A percentile compares a stretch with the other conserved stretches of the same genome.
phyloP scores from a whole-genome alignment of 2,113 vertebrate species.

The Crocuta crocuta region DNA sequence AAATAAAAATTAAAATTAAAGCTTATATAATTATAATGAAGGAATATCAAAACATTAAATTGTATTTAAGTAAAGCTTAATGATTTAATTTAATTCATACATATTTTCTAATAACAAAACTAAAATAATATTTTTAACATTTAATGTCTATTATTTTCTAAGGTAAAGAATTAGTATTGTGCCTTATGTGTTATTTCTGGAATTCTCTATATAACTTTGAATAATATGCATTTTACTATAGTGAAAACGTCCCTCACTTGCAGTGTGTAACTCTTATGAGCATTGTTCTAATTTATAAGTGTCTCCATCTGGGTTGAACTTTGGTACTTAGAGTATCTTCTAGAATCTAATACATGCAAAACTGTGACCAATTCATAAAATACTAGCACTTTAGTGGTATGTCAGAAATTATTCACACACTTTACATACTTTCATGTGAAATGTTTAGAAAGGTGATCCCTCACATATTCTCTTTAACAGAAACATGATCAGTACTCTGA shows the following conservation, averaged over 20 bases:
- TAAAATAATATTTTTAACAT: neutral
- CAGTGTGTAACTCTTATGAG: neutral
- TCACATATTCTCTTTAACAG: neutral
- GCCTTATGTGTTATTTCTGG: neutral
- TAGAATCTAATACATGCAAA: neutral
- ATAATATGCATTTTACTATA: neutral
- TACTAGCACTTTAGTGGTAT: neutral
- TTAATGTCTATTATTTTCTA: neutral
- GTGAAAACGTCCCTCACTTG: neutral
- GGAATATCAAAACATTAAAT: neutral
- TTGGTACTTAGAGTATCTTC: neutral
- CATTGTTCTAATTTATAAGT: neutral
- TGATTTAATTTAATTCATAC: neutral
- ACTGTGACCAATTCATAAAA: neutral
- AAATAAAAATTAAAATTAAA: neutral
- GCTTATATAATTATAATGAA: neutral
- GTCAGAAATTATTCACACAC: neutral
- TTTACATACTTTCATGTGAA: neutral
- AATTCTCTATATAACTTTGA: neutral
- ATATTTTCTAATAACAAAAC: neutral
- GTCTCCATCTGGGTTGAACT: neutral
- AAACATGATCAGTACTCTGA: neutral
- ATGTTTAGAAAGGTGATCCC: neutral
- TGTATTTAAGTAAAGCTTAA: neutral
- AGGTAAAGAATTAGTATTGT: neutral